Evolutionary conservation across 2,113 vertebrate genomes (phyloP), one percentile per base, ranked within the genome.

Genomic region (Malurus melanocephalus): DNA sequence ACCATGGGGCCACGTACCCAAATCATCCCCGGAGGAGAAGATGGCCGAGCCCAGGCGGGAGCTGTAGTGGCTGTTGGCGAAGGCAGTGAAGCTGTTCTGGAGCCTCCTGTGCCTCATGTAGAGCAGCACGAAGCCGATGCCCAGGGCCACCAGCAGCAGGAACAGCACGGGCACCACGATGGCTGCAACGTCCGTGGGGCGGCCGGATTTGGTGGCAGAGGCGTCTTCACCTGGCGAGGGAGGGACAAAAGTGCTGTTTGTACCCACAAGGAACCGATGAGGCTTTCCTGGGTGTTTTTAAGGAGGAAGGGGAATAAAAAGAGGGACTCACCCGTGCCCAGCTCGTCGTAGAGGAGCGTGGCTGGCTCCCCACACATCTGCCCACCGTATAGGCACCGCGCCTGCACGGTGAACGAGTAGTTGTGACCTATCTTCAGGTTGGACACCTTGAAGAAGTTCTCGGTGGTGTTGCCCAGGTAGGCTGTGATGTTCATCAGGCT

Each of bases 51-150:
- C 99, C 59, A 99, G 97, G 60, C 99, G 98, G 27, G 99, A 99
- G 96, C 98, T 99, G 96, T 99, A 99, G 97, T 99, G 99, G 92
- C 99, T 99, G 94, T 99, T 99, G 69, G 99, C 98, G 2, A 99
- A 99, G 59, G 99, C 98, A 0, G 98, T 99, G 88, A 99, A 99
- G 95, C 98, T 99, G 97, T 97, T 98, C 96, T 99, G 99, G 45
- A 99, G 98, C 40, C 99, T 94, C 10, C 99, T 97, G 82, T 99
- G 99, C 59, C 99, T 97, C 35, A 98, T 93, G 94, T 99, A 99
- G 16, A 99, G 97, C 48, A 97, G 66, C 82, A 98, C 97, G 1
- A 99, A 97, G 6, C 98, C 98, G 0, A 98, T 95, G 0, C 98
- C 98, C 35, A 99, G 96, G 4, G 96, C 97, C 79, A 99, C 95